Evolutionary conservation across 2,888 invertebrate genomes (phyloP), one percentile per base, ranked within the genome.

Genomic region (Drosophila recens): DNA sequence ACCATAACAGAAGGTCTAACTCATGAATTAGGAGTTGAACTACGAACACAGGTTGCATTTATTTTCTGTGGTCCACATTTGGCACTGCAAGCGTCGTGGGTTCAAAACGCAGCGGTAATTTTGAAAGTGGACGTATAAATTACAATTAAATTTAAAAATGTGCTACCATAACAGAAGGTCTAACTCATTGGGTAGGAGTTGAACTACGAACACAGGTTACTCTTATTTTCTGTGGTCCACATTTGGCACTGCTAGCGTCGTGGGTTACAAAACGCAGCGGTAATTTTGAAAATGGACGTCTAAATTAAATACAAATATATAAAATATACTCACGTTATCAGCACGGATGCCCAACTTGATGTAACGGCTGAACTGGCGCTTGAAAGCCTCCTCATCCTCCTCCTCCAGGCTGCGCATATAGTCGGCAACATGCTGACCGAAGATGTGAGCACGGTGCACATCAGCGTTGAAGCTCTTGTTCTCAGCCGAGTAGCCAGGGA

Each of bases 361-460:
- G 94, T 98, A 99, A 92, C 96, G 96, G 90, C 98, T 97, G 93
- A 99, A 99, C 93, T 99, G 99, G 90, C 97, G 96, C 93, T 99
- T 98, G 95, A 96, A 99, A n/a, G 97, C 96, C 82, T 99, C 98
- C 84, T 98, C 98, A 92, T 99, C 99, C 79, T 98, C 98, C 80
- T 98, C 97, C 92, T 97, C 96, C 79, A 99, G 94, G 72, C 94
- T 95, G 76, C 95, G 95, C 99, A 99, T 99, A 94, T 99, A 99
- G 82, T 98, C 97, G 61, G 98, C 97, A 74, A 99, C 99, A 92
- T 99, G 99, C 86, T 97, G 95, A 65, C 98, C 99, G 91, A 99
- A 97, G 91, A 99, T 99, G 92, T 99, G 99, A 82, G 97, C 96
- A 82, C 99, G 96, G 93, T 99, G 99, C 33, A 98, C 96, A 91